Evolutionary conservation across 2,888 invertebrate species (phyloP), one percentile per base, ranked within the genome.

Genomic region (Coecobrya sp.): DNA sequence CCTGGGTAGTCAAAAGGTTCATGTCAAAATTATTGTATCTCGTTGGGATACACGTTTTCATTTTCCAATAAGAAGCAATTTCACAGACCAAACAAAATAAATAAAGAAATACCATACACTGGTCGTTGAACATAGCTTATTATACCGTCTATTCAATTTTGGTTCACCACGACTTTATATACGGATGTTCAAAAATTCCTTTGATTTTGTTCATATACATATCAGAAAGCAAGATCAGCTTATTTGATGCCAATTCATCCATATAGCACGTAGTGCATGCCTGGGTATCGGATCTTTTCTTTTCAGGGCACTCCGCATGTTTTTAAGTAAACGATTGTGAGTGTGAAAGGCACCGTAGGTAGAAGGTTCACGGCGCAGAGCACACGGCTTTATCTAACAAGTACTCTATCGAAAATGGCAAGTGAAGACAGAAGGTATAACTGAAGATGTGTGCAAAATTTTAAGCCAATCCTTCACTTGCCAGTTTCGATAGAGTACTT

Each of bases 201-300:
- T 10, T 36, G 3, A 36, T 4, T n/a, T 16, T 36, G 13, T n/a
- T 68, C 30, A 22, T 73, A 68, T n/a, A n/a, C n/a, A n/a, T 49
- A 76, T 49, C 45, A 36, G 36, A 70, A 16, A 70, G 70, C 70
- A 36, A 70, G 42, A 42, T 70, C 45, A 76, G 76, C 76, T 13
- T 49, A 16, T 76, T 76, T 25, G 49, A 8, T 3, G 49, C n/a
- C 25, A 76, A 76, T 11, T 49, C 49, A 49, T 13, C 76, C 45
- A 49, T 49, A 25, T 11, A 76, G 13, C 19, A 49, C 70, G 42
- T 49, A 22, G n/a, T 22, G 13, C 55, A 55, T 59, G 22, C 19
- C 19, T 59, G n/a, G 19, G 2, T 68, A 68, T 68, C 36, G 65
- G 65, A 59, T 68, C 42, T 42, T 65, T 27, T 1, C 65, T 65